Conservation (phyloP, 2,113 vertebrate species). For the Prietella phreatophila region DNA sequence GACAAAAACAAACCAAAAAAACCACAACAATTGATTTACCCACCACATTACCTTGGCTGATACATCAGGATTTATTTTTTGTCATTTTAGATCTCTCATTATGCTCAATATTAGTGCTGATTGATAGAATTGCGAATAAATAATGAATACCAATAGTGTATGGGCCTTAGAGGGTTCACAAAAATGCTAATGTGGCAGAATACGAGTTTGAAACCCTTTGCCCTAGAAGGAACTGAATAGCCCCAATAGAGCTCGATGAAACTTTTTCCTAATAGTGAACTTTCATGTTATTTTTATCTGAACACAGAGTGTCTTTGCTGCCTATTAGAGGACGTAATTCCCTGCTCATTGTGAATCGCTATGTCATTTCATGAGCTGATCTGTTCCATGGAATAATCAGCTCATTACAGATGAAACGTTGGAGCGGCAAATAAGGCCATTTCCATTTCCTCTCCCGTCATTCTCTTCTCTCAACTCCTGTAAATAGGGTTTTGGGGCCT, state of each 20-base stretch:
- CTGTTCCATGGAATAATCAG: conserved; percentile 21
- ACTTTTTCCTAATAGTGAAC: background rate
- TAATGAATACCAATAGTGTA: background rate
- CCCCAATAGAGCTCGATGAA: background rate
- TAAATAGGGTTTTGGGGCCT: background rate
- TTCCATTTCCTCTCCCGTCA: background rate
- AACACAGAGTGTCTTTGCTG: background rate
- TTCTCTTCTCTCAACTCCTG: background rate
- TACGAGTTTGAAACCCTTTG: background rate
- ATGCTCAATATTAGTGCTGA: background rate
- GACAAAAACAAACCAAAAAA: background rate
- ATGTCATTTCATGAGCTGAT: conserved; percentile 13
- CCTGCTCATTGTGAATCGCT: background rate
- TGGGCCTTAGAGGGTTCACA: background rate
- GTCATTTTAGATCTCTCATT: background rate
- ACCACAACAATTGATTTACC: too few relatives aligned
- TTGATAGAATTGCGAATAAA: background rate
- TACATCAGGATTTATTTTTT: background rate
- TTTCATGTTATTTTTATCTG: background rate
- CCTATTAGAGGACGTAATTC: background rate
- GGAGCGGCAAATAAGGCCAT: background rate
- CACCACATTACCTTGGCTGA: background rate
- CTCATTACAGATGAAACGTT: conserved; percentile 22
- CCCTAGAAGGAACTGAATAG: background rate
- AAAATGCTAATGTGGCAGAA: background rate